A percentile compares a stretch with the other conserved stretches of the same genome.
These are phyloP conservation scores for Protaetia brevitarsis DNA, from an alignment of 1,140 invertebrate genomes.

Conservation along the genomic window DNA sequence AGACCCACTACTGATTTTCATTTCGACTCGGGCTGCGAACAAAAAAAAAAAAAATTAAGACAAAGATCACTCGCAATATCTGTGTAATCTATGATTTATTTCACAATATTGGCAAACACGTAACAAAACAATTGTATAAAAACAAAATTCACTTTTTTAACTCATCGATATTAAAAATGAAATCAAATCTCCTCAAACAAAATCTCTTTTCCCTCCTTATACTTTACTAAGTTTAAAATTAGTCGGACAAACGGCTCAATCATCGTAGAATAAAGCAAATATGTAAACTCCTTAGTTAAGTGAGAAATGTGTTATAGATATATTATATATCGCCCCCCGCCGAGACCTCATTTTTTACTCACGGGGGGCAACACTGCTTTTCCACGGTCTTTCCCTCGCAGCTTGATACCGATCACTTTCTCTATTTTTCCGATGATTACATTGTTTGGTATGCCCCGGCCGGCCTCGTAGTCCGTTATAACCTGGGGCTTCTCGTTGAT, in stretches of 20 bases:
- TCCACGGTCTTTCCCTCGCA: conserved; percentile 92
- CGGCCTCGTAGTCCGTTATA: conserved; percentile 94
- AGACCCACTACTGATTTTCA: too few relatives aligned
- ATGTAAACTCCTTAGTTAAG: background rate
- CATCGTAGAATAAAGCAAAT: conserved; percentile 1
- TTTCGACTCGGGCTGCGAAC: background rate
- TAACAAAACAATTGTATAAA: background rate
- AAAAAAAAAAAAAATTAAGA: background rate
- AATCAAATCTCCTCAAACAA: too few relatives aligned
- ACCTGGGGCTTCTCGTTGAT: conserved; percentile 97
- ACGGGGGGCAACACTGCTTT: conserved; percentile 76
- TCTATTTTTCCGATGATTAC: conserved; percentile 95
- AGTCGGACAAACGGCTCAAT: background rate
- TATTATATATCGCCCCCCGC: conserved; percentile 33
- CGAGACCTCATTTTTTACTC: conserved; percentile 64
- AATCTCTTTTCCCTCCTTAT: too few relatives aligned
- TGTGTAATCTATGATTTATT: background rate
- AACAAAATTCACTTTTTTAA: too few relatives aligned
- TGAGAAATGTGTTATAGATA: conserved; percentile 16
- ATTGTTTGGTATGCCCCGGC: conserved; percentile 93
- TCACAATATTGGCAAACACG: background rate
- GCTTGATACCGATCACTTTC: conserved; percentile 83
- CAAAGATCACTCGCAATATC: background rate
- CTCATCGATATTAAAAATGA: too few relatives aligned
- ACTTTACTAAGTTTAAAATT: background rate